phyloP scores from a whole-genome alignment of 2,888 invertebrate species.

The Amblyjoppa fuscipennis region DNA sequence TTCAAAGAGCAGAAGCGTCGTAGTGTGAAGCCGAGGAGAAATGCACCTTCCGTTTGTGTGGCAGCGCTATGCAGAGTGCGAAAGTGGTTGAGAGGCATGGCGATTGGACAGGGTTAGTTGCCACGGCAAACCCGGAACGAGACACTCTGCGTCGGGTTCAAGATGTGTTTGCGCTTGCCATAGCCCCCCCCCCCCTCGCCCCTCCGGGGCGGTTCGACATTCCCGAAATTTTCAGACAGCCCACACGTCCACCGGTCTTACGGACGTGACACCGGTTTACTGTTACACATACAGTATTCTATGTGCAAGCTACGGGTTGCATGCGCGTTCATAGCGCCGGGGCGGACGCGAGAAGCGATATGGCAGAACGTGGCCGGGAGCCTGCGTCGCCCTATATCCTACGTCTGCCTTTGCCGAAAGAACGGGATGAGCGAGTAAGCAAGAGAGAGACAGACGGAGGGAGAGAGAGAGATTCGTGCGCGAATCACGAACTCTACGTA shows the following conservation, averaged over 20 bases:
- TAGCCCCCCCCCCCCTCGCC: constrained; percentile 11
- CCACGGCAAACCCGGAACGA: constrained; percentile 44
- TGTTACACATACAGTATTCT: constrained; percentile 24
- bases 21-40: constrained; percentile 11
- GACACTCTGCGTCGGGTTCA: constrained; percentile 5
- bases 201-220: constrained; percentile 66
- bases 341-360: not conserved
- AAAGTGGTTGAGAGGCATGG: constrained; percentile 24
- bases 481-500: constrained; percentile 42
- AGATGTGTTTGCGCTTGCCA: constrained; percentile 29
- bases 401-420: constrained; percentile 43
- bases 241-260: constrained; percentile 58
- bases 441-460: not conserved
- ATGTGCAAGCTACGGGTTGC: constrained; percentile 13
- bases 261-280: constrained; percentile 56
- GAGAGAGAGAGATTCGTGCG: constrained; percentile 26
- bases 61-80: constrained; percentile 16
- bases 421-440: constrained; percentile 4
- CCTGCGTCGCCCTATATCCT: constrained; percentile 21
- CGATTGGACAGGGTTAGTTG: constrained; percentile 21
- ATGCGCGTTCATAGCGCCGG: constrained; percentile 12
- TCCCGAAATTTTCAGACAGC: constrained; percentile 66
- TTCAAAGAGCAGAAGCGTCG: constrained; percentile 13
- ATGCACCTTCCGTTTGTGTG: constrained; percentile 23
- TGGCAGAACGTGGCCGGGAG: not conserved